Conservation (phyloP, 2,113 vertebrate genomes). For the Hyla sarda region DNA sequence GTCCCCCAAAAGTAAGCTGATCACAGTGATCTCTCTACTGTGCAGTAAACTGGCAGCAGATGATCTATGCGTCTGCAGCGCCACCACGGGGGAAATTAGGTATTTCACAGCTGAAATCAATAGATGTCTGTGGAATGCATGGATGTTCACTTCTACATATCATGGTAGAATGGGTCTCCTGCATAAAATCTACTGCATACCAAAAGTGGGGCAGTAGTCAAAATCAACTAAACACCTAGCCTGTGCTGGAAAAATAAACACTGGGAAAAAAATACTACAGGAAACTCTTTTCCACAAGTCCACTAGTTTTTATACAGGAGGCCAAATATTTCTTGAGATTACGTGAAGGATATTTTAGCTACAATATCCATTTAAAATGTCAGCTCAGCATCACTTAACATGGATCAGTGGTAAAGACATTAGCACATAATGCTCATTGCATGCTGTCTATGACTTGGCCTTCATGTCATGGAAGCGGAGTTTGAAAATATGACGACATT, state of each 20-base stretch:
- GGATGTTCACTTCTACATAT: too few species aligned
- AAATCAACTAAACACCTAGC: neutral
- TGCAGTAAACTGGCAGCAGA: too few species aligned
- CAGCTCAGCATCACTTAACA: constrained; percentile 19
- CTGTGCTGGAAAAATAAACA: neutral
- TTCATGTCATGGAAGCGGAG: constrained; percentile 3
- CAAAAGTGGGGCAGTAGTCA: neutral
- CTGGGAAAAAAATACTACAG: neutral
- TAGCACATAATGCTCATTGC: constrained; percentile 37
- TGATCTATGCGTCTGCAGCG: too few species aligned
- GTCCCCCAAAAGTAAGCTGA: too few species aligned
- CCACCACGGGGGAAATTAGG: too few species aligned
- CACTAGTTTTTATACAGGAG: neutral
- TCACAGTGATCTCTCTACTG: too few species aligned
- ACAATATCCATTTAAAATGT: constrained; percentile 14
- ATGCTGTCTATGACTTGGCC: constrained; percentile 1
- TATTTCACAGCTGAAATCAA: too few species aligned
- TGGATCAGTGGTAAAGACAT: constrained; percentile 27
- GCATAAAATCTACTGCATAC: too few species aligned
- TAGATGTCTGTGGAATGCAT: too few species aligned
- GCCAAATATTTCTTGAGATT: neutral
- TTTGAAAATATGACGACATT: constrained; percentile 53
- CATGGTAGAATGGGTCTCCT: too few species aligned
- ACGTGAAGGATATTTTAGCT: neutral
- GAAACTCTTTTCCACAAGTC: neutral